Evolutionary conservation across 2,888 invertebrate species (phyloP).

Genomic region (Pollenia labialis): DNA sequence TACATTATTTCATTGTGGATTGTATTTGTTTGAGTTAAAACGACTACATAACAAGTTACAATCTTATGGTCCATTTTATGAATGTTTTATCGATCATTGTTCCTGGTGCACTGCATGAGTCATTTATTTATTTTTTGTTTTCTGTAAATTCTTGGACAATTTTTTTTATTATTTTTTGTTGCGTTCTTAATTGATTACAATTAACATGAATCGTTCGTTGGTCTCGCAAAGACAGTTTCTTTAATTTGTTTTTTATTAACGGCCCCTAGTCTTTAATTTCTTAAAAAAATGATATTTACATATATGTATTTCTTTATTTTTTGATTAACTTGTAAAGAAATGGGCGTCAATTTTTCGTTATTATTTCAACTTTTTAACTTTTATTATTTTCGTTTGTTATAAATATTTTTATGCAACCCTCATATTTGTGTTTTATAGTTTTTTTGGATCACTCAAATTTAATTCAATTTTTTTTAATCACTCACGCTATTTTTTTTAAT

Average conservation of each 20-base stretch:
- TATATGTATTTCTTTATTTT: conserved; percentile 26
- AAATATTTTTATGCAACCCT: conserved; percentile 36
- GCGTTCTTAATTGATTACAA: conserved; percentile 71
- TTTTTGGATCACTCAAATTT: conserved; percentile 41
- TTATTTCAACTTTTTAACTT: conserved; percentile 31
- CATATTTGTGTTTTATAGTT: conserved; percentile 42
- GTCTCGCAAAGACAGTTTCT: conserved; percentile 12
- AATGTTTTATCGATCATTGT: conserved; percentile 39
- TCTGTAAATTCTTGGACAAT: conserved; percentile 45
- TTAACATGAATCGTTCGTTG: conserved; percentile 60
- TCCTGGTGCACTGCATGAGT: conserved; percentile 53
- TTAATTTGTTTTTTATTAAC: conserved; percentile 46
- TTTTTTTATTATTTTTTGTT: conserved; percentile 31
- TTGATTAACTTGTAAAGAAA: conserved; percentile 43
- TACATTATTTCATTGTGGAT: conserved; percentile 65
- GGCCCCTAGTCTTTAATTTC: conserved; percentile 44
- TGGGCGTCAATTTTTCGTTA: conserved; percentile 25
- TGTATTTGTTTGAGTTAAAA: conserved; percentile 48
- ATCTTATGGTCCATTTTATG: conserved; percentile 42
- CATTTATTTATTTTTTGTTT: conserved; percentile 42
- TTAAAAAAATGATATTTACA: conserved; percentile 34
- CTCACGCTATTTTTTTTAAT: conserved; percentile 29
- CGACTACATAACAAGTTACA: conserved; percentile 32
- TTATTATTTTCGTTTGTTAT: conserved; percentile 30
- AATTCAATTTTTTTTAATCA: conserved; percentile 18